Conservation (phyloP, 2,888 invertebrate species). For the Drosophila sordidapex region DNA sequence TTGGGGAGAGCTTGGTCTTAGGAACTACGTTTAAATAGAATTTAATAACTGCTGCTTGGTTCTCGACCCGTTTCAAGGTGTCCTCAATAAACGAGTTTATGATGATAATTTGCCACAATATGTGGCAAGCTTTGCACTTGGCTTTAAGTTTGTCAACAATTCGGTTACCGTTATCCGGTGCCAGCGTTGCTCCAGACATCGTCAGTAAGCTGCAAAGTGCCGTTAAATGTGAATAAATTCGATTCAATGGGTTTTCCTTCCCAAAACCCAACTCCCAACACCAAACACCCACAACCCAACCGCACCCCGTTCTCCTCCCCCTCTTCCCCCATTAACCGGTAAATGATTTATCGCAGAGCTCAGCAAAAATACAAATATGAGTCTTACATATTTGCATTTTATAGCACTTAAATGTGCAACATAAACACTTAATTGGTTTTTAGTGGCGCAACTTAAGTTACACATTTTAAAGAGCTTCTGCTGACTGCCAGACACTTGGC, state of each 20-base stretch:
- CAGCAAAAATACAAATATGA: conserved; percentile 33
- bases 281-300: not conserved
- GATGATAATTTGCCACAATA: conserved; percentile 60
- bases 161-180: conserved; percentile 15
- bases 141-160: conserved; percentile 46
- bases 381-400: conserved; percentile 42
- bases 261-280: not conserved
- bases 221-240: conserved; percentile 27
- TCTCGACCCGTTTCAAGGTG: conserved; percentile 31
- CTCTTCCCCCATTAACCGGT: not conserved
- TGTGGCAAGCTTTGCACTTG: conserved; percentile 45
- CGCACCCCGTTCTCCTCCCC: not conserved
- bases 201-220: conserved; percentile 16
- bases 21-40: conserved; percentile 52
- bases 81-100: conserved; percentile 58
- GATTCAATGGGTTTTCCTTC: conserved; percentile 18
- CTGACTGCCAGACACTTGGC: not conserved
- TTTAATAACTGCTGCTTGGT: conserved; percentile 44
- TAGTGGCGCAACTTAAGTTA: conserved; percentile 13
- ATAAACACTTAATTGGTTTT: conserved; percentile 45
- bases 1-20: conserved; percentile 8
- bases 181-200: not conserved
- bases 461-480: not conserved
- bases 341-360: conserved; percentile 36
- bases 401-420: conserved; percentile 42